Base-by-base conservation (phyloP, 1,140 invertebrate genomes). In the Mesaphorura yosii region DNA sequence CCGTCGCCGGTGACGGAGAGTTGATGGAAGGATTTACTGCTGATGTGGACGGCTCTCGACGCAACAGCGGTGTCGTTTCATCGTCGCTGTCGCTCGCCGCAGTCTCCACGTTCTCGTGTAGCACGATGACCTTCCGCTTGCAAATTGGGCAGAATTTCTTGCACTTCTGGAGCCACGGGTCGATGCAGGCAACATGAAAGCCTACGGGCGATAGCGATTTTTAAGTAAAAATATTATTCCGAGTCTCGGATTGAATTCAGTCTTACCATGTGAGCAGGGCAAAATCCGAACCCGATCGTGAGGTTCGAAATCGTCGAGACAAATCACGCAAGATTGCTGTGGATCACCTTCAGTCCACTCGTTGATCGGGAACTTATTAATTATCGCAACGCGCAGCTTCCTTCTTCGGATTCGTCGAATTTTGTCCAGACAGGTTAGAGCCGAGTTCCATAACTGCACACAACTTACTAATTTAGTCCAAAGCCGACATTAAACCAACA, bases 101-200 rank as follows among this genome's bases (percentile, higher is more conserved):
- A n/a, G 31, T n/a, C n/a, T 10, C 10, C 48, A 76, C 72, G 55
- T 74, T 68, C 67, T 88, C 86, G 66, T 84, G 79, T 44, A 80
- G 77, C 28, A 84, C 79, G 76, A 92, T 84, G 61, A 98, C 92
- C 72, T 90, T 89, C 10, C 92, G 78, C 74, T 98, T 98, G 72
- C 95, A 98, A 28, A 98, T 86, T 1, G 95, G 95, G 72, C 95
- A 98, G 26, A 93, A 88, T 51, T 93, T 81, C 42, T 89, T 80
- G 67, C 88, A 94, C 69, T 93, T 85, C 1, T 93, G 94, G 52
- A 98, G 73, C 95, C 95, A 99, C 5, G 92, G 93, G 75, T 98
- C 95, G 66, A 98, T 95, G 71, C 95, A 99, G 68, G 92, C 92
- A 51, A 78, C 76, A 72, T 99, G 95, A 74, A 97, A 99, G 14